Evolutionary conservation across 2,113 vertebrate species (phyloP).

Genomic region (Hiodon tergisus): DNA sequence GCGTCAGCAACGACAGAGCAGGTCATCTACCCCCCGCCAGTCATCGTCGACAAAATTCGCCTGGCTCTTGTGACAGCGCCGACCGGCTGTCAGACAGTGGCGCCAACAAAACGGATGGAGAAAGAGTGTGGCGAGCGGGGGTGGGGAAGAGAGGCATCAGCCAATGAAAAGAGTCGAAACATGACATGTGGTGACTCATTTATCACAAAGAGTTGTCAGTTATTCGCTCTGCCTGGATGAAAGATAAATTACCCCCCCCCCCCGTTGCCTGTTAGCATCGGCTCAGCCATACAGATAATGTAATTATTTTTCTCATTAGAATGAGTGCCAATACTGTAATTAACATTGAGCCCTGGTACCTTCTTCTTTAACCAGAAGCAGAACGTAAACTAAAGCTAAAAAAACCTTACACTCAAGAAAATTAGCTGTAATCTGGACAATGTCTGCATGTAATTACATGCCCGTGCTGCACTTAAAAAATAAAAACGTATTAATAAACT

Average conservation of each 20-base stretch:
- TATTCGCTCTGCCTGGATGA: neutral
- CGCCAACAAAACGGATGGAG: too few species aligned
- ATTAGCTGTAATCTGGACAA: too few species aligned
- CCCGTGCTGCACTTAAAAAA: too few species aligned
- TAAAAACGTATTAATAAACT: too few species aligned
- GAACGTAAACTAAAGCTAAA: too few species aligned
- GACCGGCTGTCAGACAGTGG: too few species aligned
- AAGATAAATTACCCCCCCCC: neutral
- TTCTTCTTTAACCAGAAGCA: neutral
- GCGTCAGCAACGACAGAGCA: too few species aligned
- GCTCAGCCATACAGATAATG: neutral
- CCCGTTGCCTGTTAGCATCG: neutral
- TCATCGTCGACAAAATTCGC: too few species aligned
- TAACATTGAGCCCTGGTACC: neutral
- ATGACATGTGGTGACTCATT: neutral
- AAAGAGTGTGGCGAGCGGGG: too few species aligned
- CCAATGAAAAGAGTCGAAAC: constrained; percentile 6
- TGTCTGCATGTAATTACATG: too few species aligned
- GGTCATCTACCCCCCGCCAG: too few species aligned
- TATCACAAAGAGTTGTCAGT: neutral
- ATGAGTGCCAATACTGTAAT: neutral
- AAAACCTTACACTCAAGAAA: neutral
- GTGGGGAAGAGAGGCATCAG: neutral
- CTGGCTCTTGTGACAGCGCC: too few species aligned
- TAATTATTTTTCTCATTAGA: constrained; percentile 1